Conservation (phyloP, 2,113 vertebrate species). For the Clarias batrachus region DNA sequence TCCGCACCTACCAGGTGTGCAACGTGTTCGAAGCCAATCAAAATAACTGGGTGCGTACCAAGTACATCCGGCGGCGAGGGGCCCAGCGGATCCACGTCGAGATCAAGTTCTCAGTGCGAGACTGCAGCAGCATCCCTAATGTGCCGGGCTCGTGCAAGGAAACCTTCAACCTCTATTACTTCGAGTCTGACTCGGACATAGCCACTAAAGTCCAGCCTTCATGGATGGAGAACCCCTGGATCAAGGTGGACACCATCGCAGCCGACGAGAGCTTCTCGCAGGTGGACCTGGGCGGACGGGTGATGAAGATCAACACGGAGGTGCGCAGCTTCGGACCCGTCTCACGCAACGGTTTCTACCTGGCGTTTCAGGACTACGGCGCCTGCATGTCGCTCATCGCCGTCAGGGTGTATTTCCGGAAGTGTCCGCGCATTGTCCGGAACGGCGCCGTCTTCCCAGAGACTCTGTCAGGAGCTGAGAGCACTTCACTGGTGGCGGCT, state of each 20-base stretch:
- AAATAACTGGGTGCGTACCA: slow-evolving; percentile 96
- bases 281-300: slow-evolving; percentile 88
- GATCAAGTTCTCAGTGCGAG: slow-evolving; percentile 96
- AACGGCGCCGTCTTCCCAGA: slow-evolving; percentile 90
- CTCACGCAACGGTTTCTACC: slow-evolving; percentile 88
- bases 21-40: slow-evolving; percentile 92
- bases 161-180: slow-evolving; percentile 96
- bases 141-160: slow-evolving; percentile 97
- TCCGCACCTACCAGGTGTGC: slow-evolving; percentile 96
- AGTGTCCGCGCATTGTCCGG: slow-evolving; percentile 84
- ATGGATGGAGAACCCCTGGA: slow-evolving; percentile 98
- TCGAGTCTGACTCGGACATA: slow-evolving; percentile 83
- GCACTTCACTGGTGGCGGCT: slow-evolving; percentile 90
- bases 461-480: slow-evolving; percentile 94
- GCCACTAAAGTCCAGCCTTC: slow-evolving; percentile 83
- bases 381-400: slow-evolving; percentile 97
- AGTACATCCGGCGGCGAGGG: slow-evolving; percentile 83
- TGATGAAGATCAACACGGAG: slow-evolving; percentile 97
- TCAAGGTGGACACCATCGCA: slow-evolving; percentile 94
- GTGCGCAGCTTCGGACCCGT: slow-evolving; percentile 92
- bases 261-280: slow-evolving; percentile 95
- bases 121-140: slow-evolving; percentile 94
- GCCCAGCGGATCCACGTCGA: slow-evolving; percentile 94
- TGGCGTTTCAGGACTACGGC: slow-evolving; percentile 96
- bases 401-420: slow-evolving; percentile 90